Base-by-base conservation (phyloP, 2,888 invertebrate genomes). In the Nasonovia ribisnigri region DNA sequence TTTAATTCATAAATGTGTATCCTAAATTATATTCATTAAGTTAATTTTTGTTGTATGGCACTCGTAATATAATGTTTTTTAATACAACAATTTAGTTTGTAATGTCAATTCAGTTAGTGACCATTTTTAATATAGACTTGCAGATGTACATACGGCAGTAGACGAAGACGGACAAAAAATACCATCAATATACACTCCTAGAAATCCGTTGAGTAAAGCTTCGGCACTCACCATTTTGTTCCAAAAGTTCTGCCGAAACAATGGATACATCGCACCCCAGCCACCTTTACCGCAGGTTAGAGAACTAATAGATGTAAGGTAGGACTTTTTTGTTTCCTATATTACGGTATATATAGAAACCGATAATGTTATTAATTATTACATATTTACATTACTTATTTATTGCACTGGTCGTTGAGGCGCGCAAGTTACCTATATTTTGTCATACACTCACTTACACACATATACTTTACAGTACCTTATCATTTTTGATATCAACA, bases 401-500 rank as follows among this genome's bases (percentile, higher is more conserved):
- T 42, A 42, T 42, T 67, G n/a, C 6, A 13, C n/a, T 67, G 13
- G 67, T 16, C n/a, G 1, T n/a, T n/a, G n/a, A 67, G n/a, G 67
- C n/a, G n/a, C n/a, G n/a, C 13, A 67, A 67, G n/a, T 67, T 54
- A 54, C 54, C 3, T 16, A 51, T 51, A 54, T 20, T 67, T 67
- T 26, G n/a, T 67, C 13, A 13, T n/a, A 67, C 29, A 60, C 60
- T n/a, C 13, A 67, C 60, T 29, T 57, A 26, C 10, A 57, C 26
- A 6, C 26, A 57, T 26, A 10, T n/a, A n/a, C n/a, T 88, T 84
- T 92, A 2, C 60, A 94, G 94, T 54, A 88, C 29, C 96, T 97
- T 4, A 96, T 98, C 95, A 96, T 97, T 94, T 98, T 97, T 95
- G 97, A 97, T 89, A 97, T 97, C 6, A 96, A 96, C 95, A 97